A percentile compares a stretch with the other conserved stretches of the same genome.
These are phyloP conservation scores for Polyploca ridens DNA, from an alignment of 2,888 invertebrate genomes.

Conservation along the genomic window DNA sequence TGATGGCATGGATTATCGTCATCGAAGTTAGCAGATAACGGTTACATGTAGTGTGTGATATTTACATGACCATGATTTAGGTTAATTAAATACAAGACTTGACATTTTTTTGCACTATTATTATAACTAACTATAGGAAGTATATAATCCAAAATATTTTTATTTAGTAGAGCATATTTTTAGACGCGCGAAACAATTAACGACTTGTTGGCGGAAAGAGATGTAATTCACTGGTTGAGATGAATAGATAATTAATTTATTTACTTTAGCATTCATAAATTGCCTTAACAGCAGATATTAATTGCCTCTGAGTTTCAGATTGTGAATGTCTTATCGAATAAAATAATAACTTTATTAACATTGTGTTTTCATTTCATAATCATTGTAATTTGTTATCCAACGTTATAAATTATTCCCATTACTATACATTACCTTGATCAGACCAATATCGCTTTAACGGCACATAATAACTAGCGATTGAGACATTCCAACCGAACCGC, in stretches of 20 bases:
- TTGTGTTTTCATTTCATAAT: conserved; percentile 27
- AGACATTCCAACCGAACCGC: no score
- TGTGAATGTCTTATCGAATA: conserved; percentile 81
- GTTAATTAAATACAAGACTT: conserved; percentile 65
- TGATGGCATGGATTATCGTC: conserved; percentile 29
- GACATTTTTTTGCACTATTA: conserved; percentile 59
- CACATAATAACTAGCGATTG: no score
- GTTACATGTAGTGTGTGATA: conserved; percentile 44
- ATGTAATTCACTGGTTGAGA: conserved; percentile 63
- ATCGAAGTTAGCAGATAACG: conserved; percentile 34
- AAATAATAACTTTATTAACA: conserved; percentile 74
- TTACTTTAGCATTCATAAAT: conserved; percentile 75
- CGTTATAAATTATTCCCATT: no score
- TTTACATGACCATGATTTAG: conserved; percentile 58
- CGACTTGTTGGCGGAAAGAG: conserved; percentile 65
- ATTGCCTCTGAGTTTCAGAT: conserved; percentile 75
- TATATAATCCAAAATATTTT: conserved; percentile 54
- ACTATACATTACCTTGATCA: no score
- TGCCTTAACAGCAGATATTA: conserved; percentile 77
- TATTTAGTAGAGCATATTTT: conserved; percentile 55
- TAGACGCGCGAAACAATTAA: conserved; percentile 49
- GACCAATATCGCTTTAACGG: no score
- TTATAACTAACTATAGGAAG: conserved; percentile 59
- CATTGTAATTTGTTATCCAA: not conserved
- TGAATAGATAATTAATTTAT: conserved; percentile 76